A percentile compares a stretch with the other conserved stretches of the same genome.
Conservation (phyloP, 1,140 invertebrate genomes). For the Neotoxoptera formosana region DNA sequence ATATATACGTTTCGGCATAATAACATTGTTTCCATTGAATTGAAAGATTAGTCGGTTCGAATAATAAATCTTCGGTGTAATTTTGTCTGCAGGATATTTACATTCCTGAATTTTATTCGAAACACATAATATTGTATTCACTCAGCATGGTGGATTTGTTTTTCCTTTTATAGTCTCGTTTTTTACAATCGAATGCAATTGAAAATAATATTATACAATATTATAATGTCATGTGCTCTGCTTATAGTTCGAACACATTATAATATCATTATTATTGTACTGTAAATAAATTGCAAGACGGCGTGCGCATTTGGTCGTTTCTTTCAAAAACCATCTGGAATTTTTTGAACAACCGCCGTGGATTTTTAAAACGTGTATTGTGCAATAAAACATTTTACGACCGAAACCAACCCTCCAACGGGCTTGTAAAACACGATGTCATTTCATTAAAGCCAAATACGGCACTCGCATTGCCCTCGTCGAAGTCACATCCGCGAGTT, state of each 20-base stretch:
- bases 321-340: not conserved
- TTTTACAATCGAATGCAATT: not conserved
- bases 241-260: not conserved
- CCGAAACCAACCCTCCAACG: not conserved
- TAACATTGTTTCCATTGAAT: constrained; percentile 13
- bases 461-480: not conserved
- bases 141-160: not conserved
- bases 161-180: constrained; percentile 1
- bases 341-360: not conserved
- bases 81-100: not conserved
- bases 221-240: not conserved
- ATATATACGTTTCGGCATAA: not conserved
- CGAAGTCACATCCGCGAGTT: not conserved
- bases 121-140: not conserved
- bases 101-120: not conserved
- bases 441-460: not conserved
- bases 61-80: not conserved
- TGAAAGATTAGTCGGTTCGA: not conserved
- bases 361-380: not conserved
- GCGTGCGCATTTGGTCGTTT: not conserved
- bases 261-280: not conserved
- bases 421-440: not conserved
- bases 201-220: no score
- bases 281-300: not conserved
- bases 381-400: not conserved